phyloP scores from a whole-genome alignment of 2,113 vertebrate genomes.

The Melanerpes formicivorus region DNA sequence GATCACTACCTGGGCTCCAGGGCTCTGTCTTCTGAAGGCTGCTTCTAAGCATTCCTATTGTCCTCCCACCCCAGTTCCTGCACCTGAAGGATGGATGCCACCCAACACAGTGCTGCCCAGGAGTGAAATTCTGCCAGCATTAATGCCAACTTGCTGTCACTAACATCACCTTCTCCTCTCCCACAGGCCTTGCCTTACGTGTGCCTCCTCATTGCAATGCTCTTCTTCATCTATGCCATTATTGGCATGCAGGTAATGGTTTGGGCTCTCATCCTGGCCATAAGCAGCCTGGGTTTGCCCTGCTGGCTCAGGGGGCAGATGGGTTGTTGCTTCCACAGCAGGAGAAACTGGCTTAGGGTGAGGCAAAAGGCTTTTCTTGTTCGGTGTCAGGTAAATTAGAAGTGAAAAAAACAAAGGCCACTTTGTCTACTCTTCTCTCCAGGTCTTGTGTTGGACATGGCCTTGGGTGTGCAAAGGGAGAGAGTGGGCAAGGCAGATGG shows the following conservation, averaged over 20 bases:
- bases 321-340: background rate
- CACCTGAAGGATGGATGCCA: background rate
- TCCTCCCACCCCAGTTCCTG: background rate
- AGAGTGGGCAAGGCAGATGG: accelerated
- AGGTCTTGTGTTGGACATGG: background rate
- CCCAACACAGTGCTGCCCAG: background rate
- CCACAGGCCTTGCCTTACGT: conserved; percentile 93
- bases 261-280: background rate
- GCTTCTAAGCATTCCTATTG: background rate
- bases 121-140: background rate
- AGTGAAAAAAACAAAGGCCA: background rate
- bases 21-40: background rate
- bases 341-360: background rate
- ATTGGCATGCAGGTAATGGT: conserved; percentile 94
- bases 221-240: conserved; percentile 98
- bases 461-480: background rate
- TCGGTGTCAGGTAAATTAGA: background rate
- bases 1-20: background rate
- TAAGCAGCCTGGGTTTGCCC: background rate
- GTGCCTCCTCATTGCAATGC: conserved; percentile 96
- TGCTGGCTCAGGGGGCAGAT: background rate
- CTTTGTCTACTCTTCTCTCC: background rate
- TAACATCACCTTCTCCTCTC: background rate
- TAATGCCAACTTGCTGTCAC: background rate
- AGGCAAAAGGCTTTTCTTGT: background rate